Percentiles rank a stretch among this genome's conserved stretches.
Conservation (phyloP, 2,113 vertebrate species). For the Cranoglanis bouderius region DNA sequence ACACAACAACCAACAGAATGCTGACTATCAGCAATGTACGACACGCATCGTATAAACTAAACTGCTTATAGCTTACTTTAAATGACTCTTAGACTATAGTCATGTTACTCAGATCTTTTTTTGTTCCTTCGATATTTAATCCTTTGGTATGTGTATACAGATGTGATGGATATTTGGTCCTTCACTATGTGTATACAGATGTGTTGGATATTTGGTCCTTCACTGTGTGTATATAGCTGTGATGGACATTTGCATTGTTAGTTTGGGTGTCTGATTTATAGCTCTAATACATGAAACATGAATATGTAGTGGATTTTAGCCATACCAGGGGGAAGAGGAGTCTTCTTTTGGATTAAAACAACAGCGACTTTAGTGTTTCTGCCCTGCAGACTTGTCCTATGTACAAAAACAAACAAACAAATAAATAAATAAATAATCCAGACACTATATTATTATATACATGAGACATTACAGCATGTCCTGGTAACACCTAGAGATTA, state of each 20-base stretch:
- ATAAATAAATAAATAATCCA: too few species aligned
- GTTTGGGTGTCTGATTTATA: neutral
- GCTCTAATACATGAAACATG: neutral
- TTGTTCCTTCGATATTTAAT: neutral
- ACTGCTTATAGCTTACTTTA: neutral
- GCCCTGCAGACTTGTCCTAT: constrained; percentile 93
- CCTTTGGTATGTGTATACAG: neutral
- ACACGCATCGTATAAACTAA: neutral
- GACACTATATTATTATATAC: neutral
- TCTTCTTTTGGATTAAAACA: constrained; percentile 98
- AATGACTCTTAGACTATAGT: neutral
- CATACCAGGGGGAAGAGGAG: constrained; percentile 92
- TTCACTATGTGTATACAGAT: too few species aligned
- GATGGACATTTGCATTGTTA: neutral
- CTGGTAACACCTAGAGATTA: neutral
- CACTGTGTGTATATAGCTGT: neutral
- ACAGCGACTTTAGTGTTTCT: constrained; percentile 98
- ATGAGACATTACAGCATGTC: neutral
- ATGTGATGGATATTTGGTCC: too few species aligned
- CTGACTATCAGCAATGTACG: neutral
- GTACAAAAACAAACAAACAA: constrained; percentile 42
- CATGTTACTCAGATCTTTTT: neutral
- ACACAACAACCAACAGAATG: neutral
- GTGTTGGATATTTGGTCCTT: neutral
- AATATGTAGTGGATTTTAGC: neutral